Percentiles rank a stretch among this genome's conserved stretches.
These are phyloP conservation scores for Bos javanicus DNA, from an alignment of 2,113 vertebrate genomes.

Conservation along the genomic window DNA sequence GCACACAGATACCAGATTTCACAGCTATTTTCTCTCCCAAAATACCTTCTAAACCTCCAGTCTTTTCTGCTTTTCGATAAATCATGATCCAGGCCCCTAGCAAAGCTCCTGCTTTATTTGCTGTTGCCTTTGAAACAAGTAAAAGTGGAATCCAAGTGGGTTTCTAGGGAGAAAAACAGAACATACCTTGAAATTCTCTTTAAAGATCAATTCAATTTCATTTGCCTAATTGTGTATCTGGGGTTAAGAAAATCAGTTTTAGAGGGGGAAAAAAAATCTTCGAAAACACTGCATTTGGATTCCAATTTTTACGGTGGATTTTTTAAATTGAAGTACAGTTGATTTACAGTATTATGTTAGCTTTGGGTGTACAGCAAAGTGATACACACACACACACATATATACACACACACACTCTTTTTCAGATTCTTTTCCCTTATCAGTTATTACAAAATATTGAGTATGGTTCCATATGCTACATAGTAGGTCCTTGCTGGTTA, in stretches of 20 bases:
- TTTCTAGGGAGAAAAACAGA: neutral
- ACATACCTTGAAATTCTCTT: neutral
- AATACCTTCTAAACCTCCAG: neutral
- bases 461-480: neutral
- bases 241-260: neutral
- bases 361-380: neutral
- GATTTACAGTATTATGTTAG: neutral
- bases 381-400: neutral
- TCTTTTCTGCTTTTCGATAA: neutral
- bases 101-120: neutral
- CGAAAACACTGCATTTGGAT: neutral
- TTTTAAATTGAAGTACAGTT: neutral
- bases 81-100: neutral
- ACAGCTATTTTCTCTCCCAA: neutral
- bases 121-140: neutral
- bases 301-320: neutral
- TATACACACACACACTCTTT: neutral
- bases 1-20: neutral
- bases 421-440: neutral
- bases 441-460: neutral
- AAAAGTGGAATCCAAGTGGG: neutral
- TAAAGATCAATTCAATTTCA: neutral
- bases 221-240: neutral
- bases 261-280: neutral
- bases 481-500: neutral